Conservation (phyloP, 2,888 invertebrate species). For the Stramonita haemastoma region DNA sequence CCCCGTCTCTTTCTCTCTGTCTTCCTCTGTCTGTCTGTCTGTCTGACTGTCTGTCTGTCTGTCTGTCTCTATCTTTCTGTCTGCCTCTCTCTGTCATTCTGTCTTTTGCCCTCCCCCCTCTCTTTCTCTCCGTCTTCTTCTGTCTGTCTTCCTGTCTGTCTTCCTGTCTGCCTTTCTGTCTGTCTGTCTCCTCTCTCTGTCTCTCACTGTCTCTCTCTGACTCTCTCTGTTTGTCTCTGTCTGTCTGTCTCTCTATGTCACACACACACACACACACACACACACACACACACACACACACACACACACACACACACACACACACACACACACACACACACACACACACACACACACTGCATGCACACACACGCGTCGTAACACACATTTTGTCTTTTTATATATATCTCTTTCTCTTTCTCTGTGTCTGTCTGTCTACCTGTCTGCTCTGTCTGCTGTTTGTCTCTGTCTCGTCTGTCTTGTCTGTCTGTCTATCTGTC, state of each 20-base stretch:
- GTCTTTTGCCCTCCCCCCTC: no score
- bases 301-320: no score
- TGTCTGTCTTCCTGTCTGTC: neutral
- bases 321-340: no score
- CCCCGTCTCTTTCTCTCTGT: no score
- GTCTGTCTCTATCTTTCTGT: neutral
- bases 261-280: conserved; percentile 12
- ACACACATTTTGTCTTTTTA: no score
- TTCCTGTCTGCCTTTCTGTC: neutral
- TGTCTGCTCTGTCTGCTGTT: no score
- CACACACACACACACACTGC: no score
- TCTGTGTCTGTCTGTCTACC: no score
- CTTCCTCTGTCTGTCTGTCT: neutral
- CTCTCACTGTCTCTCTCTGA: conserved; percentile 27
- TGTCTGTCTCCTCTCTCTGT: conserved; percentile 23
- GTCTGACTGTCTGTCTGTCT: neutral
- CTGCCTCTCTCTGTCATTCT: no score
- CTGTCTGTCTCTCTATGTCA: no score
- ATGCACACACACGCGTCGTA: no score
- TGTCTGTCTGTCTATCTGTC: neutral
- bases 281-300: neutral
- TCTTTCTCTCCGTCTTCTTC: neutral
- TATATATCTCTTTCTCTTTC: neutral
- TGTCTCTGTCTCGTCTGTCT: neutral
- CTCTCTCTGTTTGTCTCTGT: conserved; percentile 2